Base-by-base conservation (phyloP, 1,140 invertebrate genomes). In the Plectrocnemia conspersa region DNA sequence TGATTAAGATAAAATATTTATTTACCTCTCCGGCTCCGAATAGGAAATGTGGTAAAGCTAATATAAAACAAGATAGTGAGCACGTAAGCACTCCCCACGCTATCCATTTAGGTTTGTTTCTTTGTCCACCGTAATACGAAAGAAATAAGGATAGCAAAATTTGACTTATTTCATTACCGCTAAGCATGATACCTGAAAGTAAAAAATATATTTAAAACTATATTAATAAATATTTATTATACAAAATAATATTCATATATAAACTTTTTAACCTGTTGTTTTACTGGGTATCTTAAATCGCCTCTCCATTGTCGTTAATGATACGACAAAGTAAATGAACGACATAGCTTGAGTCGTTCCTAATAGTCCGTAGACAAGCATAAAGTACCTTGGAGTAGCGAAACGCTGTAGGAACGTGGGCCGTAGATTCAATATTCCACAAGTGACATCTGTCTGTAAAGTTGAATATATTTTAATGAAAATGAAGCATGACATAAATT, bases 141-240 rank as follows among this genome's bases (percentile, higher is more conserved):
- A 84, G 62, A 13, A 83, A 68, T n/a, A 80, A 66, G 13, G 77
- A 79, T 9, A 81, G 65, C 45, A 85, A 57, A 53, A 84, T 82
- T 68, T 85, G 82, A 48, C 82, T 84, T 60, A 85, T 79, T 70
- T 86, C 83, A 69, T 86, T 85, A 18, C 83, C 83, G 38, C 82
- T 83, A 6, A 85, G 68, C 36, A 86, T 78, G 18, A 85, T 73
- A 27, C 83, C 84, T 86, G 62, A n/a, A 52, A 45, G 13, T 33
- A 35, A 56, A 50, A 50, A 21, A 35, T 10, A 23, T 35, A 56
- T 41, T 46, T 41, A 46, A 24, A 42, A 48, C 55, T 21, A 27
- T 54, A 27, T 25, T 35, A 36, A 24, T 42, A 15, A 13, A 49
- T 9, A 35, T 21, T 13, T 19, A 33, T 23, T 47, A 21, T 6